Percentiles rank a stretch among this genome's conserved stretches.
Conservation (phyloP, 2,113 vertebrate species). For the Malurus melanocephalus region DNA sequence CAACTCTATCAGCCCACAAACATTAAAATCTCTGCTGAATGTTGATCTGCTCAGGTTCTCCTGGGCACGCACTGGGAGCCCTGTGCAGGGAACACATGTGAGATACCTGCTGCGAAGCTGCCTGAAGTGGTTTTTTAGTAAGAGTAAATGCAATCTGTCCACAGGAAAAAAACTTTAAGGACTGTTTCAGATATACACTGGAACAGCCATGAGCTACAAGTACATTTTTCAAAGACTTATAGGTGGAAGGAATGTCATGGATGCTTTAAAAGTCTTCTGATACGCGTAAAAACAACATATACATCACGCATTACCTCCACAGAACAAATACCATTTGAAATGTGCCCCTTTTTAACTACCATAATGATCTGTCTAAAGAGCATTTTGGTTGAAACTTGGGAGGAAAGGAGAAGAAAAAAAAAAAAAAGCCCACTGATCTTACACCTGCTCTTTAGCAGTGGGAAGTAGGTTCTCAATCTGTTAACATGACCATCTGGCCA, state of each 20-base stretch:
- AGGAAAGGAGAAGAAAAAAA: not conserved
- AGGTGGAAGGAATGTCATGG: not conserved
- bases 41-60: not conserved
- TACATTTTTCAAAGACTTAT: not conserved
- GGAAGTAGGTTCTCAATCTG: conserved; percentile 80
- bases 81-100: not conserved
- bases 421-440: conserved; percentile 64
- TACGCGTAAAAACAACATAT: not conserved
- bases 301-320: not conserved
- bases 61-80: not conserved
- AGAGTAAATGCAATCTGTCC: not conserved
- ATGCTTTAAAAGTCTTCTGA: conserved; percentile 25
- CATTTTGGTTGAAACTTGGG: conserved; percentile 50
- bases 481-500: conserved; percentile 80
- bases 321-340: conserved; percentile 29
- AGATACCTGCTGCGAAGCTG: not conserved
- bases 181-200: not conserved
- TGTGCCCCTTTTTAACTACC: conserved; percentile 24
- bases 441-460: conserved; percentile 80
- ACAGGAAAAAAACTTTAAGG: conserved; percentile 4
- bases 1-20: not conserved
- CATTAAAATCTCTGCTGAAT: not conserved
- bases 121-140: not conserved
- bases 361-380: conserved; percentile 42
- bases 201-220: not conserved